Conservation (phyloP, 2,797 vertebrate genomes). For the Labeo calbasu region DNA sequence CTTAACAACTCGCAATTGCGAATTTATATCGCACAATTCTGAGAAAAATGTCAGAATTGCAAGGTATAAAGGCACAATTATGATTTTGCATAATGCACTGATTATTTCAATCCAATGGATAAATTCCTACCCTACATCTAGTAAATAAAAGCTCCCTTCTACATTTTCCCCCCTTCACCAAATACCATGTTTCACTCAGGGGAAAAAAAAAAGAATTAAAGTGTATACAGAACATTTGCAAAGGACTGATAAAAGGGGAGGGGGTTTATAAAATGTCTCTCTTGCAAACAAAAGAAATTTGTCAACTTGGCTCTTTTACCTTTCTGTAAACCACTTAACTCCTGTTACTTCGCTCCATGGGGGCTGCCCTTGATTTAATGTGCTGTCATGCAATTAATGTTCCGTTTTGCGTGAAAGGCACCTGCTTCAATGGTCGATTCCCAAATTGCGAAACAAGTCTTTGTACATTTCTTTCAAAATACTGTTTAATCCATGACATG, state of each 20-base stretch:
- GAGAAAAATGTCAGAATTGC: no score
- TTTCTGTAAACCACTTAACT: constrained; percentile 30
- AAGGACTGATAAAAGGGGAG: not conserved
- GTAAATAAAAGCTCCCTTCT: not conserved
- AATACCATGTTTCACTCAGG: not conserved
- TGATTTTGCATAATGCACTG: no score
- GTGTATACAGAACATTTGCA: not conserved
- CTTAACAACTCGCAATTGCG: no score
- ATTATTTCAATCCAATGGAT: not conserved
- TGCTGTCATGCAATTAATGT: constrained; percentile 33
- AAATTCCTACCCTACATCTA: not conserved
- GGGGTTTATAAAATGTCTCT: constrained; percentile 5
- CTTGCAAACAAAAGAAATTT: constrained; percentile 13
- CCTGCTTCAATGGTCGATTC: constrained; percentile 17
- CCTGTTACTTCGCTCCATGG: constrained; percentile 18
- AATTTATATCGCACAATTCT: no score
- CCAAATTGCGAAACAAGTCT: constrained; percentile 15
- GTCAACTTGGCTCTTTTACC: constrained; percentile 4
- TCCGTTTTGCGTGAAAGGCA: constrained; percentile 35
- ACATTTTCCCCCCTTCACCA: not conserved
- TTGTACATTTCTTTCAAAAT: constrained; percentile 30
- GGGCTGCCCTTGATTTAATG: constrained; percentile 36
- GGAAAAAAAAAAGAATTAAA: not conserved
- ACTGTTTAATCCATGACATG: constrained; percentile 37
- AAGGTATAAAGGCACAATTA: no score